phyloP scores from a whole-genome alignment of 2,888 invertebrate genomes.

The Magallana nippona region DNA sequence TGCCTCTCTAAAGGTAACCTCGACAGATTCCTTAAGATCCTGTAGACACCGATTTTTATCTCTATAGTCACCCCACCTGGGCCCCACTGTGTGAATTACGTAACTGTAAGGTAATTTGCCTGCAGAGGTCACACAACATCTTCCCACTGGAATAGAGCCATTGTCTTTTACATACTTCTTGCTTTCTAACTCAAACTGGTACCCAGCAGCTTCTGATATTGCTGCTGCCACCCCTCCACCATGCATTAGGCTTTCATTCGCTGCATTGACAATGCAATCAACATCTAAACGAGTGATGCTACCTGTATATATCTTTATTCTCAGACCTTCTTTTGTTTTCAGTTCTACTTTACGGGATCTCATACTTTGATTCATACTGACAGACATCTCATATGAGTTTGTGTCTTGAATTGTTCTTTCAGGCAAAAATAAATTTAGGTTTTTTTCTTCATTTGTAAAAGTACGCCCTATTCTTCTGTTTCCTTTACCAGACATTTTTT shows the following conservation, averaged over 20 bases:
- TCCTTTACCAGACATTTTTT: too few species aligned
- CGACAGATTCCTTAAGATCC: conserved; percentile 53
- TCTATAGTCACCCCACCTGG: conserved; percentile 55
- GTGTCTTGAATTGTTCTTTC: too few species aligned
- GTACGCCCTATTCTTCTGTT: neutral
- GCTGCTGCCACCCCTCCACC: conserved; percentile 57
- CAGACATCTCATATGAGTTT: too few species aligned
- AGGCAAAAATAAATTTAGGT: too few species aligned
- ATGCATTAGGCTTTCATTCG: conserved; percentile 56
- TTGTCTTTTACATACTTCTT: conserved; percentile 47
- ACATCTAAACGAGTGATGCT: conserved; percentile 52
- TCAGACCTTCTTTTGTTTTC: conserved; percentile 46
- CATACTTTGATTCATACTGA: neutral
- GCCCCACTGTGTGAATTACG: conserved; percentile 60
- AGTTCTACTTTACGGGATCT: neutral
- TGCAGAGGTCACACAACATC: conserved; percentile 54
- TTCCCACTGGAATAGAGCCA: conserved; percentile 50
- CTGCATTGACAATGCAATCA: conserved; percentile 60
- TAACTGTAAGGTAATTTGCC: conserved; percentile 48
- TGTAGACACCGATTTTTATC: conserved; percentile 42
- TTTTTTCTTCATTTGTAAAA: neutral
- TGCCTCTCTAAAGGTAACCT: conserved; percentile 56
- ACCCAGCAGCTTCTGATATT: conserved; percentile 54
- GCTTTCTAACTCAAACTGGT: conserved; percentile 53
- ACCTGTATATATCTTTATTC: conserved; percentile 53